Evolutionary conservation across 2,888 invertebrate genomes (phyloP), one percentile per base, ranked within the genome.

Genomic region (Epirrhoe alternata): DNA sequence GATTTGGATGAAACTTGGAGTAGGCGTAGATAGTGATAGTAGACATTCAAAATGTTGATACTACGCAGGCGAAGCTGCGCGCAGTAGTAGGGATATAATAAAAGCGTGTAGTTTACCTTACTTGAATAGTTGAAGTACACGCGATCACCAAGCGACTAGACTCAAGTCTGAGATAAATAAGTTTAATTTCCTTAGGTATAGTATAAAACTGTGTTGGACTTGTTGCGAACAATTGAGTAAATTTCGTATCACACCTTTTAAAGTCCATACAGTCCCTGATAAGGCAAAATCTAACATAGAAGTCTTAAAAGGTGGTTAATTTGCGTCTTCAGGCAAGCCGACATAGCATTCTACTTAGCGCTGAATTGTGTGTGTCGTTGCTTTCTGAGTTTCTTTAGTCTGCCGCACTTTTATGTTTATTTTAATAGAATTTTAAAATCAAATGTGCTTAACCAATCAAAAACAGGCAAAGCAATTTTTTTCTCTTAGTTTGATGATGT

Each of bases 341-440:
- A 92, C 80, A 82, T 84, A 74, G 61, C 31, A 90, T 88, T 90
- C 89, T 92, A 92, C 92, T 92, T 92, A 92, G 87, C 85, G 82
- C 83, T 89, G 86, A 89, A 83, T 85, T 87, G 85, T 90, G 87
- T 87, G 80, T 87, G 84, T 78, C 76, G 65, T 83, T 85, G 6
- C 6, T 42, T 79, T 72, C 75, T 75, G 79, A 76, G 76, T 82
- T 79, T 74, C 67, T 73, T 69, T 68, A 68, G 47, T 50, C 10
- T 38, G 63, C 79, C 80, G 78, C 81, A 66, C 76, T 78, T 82
- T 73, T n/a, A n/a, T n/a, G n/a, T n/a, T n/a, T n/a, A n/a, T n/a
- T n/a, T n/a, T n/a, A n/a, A n/a, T n/a, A n/a, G n/a, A n/a, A n/a
- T n/a, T n/a, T n/a, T n/a, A n/a, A n/a, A n/a, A n/a, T n/a, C n/a